Conservation (phyloP, 2,888 invertebrate species). For the Leptinotarsa peninsularis region DNA sequence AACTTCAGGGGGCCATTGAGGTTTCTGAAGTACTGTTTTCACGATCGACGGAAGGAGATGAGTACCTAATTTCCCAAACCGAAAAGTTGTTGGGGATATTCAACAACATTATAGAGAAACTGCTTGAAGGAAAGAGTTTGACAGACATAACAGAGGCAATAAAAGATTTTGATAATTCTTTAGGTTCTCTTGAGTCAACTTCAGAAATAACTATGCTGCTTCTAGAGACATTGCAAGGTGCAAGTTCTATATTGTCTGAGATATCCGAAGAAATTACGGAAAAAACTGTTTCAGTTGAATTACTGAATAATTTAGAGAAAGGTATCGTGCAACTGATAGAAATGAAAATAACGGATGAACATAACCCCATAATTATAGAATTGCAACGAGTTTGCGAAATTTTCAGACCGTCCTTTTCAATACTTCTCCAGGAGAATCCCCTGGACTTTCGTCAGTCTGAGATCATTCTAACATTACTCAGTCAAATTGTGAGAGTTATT, state of each 20-base stretch:
- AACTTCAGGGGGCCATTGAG: constrained; percentile 27
- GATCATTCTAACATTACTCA: not conserved
- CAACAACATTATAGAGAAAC: not conserved
- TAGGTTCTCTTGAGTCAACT: not conserved
- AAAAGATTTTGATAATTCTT: not conserved
- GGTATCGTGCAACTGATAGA: not conserved
- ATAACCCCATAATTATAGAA: not conserved
- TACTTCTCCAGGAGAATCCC: not conserved
- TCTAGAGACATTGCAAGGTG: constrained; percentile 4
- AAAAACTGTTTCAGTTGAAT: not conserved
- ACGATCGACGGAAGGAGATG: constrained; percentile 19
- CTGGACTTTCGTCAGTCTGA: not conserved
- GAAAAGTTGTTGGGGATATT: constrained; percentile 30
- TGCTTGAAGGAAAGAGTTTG: not conserved
- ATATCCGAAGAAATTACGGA: not conserved
- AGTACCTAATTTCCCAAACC: constrained; percentile 25
- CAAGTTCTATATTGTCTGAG: not conserved
- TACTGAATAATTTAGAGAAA: not conserved
- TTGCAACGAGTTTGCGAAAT: not conserved
- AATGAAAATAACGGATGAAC: not conserved
- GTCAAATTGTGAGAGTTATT: constrained; percentile 20
- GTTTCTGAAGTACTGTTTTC: constrained; percentile 29
- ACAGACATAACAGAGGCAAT: not conserved
- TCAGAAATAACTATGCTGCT: constrained; percentile 14
- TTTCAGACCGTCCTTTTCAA: not conserved